Conservation (phyloP, 2,888 invertebrate genomes). For the Polyommatus icarus region DNA sequence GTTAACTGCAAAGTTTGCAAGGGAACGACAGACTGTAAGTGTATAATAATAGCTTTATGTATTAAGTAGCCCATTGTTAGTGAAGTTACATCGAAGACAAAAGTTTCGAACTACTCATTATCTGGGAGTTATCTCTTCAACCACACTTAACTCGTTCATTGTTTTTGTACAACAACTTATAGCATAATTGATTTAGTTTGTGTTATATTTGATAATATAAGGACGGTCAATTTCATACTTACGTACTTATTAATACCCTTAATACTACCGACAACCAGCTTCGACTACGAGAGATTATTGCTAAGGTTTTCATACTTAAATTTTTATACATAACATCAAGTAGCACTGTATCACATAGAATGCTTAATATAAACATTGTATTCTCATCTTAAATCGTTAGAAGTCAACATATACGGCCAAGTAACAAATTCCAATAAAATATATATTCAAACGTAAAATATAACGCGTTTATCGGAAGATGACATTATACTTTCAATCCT, state of each 20-base stretch:
- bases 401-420: not conserved
- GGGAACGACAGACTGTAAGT: slow-evolving; percentile 7
- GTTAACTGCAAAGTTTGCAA: slow-evolving; percentile 14
- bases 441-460: slow-evolving; percentile 16
- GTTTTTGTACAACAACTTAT: not conserved
- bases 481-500: slow-evolving; percentile 25
- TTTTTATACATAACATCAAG: no score
- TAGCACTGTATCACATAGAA: no score
- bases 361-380: not conserved
- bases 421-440: slow-evolving; percentile 1
- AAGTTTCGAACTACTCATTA: slow-evolving; percentile 23
- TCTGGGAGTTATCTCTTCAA: slow-evolving; percentile 7
- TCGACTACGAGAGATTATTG: no score
- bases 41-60: slow-evolving; percentile 21
- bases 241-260: no score
- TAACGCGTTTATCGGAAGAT: slow-evolving; percentile 2
- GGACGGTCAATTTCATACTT: not conserved
- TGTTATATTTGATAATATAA: not conserved
- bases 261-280: no score
- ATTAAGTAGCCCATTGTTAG: slow-evolving; percentile 19
- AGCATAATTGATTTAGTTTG: not conserved
- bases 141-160: not conserved
- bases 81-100: not conserved
- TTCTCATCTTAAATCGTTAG: not conserved
- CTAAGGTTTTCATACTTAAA: no score